Conservation (phyloP, 2,113 vertebrate genomes). For the Desmodus rotundus region DNA sequence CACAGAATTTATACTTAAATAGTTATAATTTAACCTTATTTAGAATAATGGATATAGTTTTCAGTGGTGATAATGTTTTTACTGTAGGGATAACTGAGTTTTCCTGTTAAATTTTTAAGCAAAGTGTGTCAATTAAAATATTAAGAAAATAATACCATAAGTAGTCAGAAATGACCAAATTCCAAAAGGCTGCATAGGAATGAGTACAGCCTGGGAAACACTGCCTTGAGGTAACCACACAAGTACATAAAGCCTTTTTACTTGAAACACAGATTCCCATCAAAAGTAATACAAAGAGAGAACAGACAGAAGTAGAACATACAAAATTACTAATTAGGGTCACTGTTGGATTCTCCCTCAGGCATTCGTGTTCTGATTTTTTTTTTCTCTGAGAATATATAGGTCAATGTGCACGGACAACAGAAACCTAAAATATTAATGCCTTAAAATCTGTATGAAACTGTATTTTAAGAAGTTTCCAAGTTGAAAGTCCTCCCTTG, state of each 20-base stretch:
- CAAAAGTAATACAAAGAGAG: background rate
- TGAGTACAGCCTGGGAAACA: background rate
- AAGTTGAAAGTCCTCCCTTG: background rate
- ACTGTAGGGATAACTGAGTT: background rate
- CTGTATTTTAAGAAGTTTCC: background rate
- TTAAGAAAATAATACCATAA: background rate
- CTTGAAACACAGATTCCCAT: background rate
- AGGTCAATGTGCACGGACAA: slow-evolving; percentile 7
- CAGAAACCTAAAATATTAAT: background rate
- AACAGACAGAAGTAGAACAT: background rate
- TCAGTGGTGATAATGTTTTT: background rate
- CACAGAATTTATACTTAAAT: background rate
- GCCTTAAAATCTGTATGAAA: background rate
- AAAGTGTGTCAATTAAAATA: slow-evolving; percentile 13
- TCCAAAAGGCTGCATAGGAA: background rate
- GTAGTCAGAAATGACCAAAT: background rate
- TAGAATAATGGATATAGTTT: background rate
- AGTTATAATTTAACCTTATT: background rate
- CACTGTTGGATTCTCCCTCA: background rate
- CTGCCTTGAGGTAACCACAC: background rate
- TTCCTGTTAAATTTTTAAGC: slow-evolving; percentile 30
- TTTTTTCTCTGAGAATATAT: background rate
- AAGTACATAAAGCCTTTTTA: background rate
- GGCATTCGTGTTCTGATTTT: background rate
- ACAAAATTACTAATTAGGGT: background rate